Percentiles rank a stretch among this genome's conserved stretches.
Evolutionary conservation across 2,797 vertebrate species (phyloP).

Genomic region (Spinus pinus): DNA sequence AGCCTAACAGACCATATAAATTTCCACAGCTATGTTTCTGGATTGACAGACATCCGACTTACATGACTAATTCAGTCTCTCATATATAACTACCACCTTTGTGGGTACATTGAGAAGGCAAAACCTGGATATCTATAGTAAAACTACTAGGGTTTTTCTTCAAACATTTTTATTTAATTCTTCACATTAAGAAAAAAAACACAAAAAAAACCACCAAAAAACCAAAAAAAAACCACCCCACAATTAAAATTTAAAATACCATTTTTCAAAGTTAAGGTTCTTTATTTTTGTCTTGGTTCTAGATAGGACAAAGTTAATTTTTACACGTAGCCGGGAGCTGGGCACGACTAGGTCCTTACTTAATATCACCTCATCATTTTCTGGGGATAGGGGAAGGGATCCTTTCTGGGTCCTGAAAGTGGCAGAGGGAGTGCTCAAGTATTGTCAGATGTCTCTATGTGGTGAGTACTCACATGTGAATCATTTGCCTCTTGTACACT

Average conservation of each 20-base stretch:
- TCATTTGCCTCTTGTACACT: background rate
- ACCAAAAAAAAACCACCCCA: background rate
- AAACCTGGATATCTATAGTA: background rate
- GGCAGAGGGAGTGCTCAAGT: fast-evolving
- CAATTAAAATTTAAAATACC: background rate
- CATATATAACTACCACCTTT: background rate
- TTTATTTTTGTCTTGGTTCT: background rate
- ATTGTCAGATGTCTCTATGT: background rate
- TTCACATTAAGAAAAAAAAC: background rate
- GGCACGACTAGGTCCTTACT: background rate
- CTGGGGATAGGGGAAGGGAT: background rate
- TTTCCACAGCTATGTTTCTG: background rate
- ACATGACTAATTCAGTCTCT: background rate
- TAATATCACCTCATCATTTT: background rate
- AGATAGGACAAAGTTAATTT: background rate
- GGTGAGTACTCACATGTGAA: background rate
- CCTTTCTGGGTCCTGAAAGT: fast-evolving
- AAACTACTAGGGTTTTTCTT: background rate
- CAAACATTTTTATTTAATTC: background rate
- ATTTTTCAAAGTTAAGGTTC: background rate
- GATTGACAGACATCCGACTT: background rate
- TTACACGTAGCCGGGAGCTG: background rate
- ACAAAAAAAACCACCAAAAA: background rate
- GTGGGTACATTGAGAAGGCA: background rate
- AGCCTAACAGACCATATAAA: fast-evolving